Percentiles rank a stretch among this genome's conserved stretches.
These are phyloP conservation scores for Pithys albifrons DNA, from an alignment of 2,113 vertebrate species.

Conservation along the genomic window DNA sequence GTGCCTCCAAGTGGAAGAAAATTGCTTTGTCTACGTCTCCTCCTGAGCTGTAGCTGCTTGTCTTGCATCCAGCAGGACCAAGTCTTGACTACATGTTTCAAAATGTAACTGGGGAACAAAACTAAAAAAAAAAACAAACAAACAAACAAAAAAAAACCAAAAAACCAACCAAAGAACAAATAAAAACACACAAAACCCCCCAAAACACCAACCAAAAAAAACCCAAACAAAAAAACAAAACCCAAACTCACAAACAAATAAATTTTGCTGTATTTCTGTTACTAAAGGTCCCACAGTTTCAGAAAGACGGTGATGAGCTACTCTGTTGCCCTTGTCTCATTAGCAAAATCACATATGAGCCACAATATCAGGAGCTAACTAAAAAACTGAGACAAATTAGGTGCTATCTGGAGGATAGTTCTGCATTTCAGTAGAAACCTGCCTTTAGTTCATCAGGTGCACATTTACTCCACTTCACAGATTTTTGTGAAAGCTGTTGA, in stretches of 20 bases:
- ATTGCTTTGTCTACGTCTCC: background rate
- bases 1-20: background rate
- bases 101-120: background rate
- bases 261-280: background rate
- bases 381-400: background rate
- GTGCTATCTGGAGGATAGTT: background rate
- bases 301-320: background rate
- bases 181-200: too few species aligned
- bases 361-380: background rate
- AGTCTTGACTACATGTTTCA: background rate
- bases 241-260: background rate
- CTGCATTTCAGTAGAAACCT: background rate
- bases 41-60: background rate
- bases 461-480: background rate
- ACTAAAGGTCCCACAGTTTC: background rate
- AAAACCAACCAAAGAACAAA: too few species aligned
- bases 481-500: background rate
- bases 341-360: background rate
- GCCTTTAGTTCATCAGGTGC: background rate
- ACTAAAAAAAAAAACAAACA: too few species aligned
- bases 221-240: accelerated
- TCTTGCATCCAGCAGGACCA: background rate
- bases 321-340: background rate
- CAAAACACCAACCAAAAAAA: background rate
- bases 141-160: too few species aligned